A percentile compares a stretch with the other conserved stretches of the same genome.
Conservation (phyloP, 2,888 invertebrate genomes). For the Ophion slaviceki region DNA sequence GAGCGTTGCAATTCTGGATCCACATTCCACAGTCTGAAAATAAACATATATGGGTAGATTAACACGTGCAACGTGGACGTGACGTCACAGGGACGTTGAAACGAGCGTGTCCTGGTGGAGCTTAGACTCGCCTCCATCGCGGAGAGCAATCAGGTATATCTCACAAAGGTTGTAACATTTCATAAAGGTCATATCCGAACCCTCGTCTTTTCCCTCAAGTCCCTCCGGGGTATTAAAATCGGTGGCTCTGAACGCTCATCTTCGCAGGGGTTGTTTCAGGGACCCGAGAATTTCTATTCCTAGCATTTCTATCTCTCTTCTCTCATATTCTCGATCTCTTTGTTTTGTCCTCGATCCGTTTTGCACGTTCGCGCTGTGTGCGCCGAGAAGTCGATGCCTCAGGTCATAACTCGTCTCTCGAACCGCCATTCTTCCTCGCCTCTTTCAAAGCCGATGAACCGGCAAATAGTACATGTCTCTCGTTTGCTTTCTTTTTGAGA, state of each 20-base stretch:
- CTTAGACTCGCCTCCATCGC: neutral
- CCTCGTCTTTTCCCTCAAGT: conserved; percentile 57
- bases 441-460: conserved; percentile 50
- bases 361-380: conserved; percentile 16
- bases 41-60: neutral
- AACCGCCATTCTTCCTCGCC: conserved; percentile 42
- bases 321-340: conserved; percentile 1
- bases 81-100: conserved; percentile 15
- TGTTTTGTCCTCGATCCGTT: conserved; percentile 14
- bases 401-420: conserved; percentile 31
- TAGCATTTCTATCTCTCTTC: neutral
- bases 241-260: conserved; percentile 62
- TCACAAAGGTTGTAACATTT: conserved; percentile 79
- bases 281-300: conserved; percentile 23
- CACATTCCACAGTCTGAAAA: neutral
- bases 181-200: conserved; percentile 77
- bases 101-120: neutral
- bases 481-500: conserved; percentile 10
- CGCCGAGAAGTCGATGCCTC: conserved; percentile 48
- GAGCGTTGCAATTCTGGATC: conserved; percentile 56
- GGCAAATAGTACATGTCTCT: conserved; percentile 39
- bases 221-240: conserved; percentile 79
- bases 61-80: neutral
- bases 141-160: conserved; percentile 75
- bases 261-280: conserved; percentile 1